Evolutionary conservation across 2,888 invertebrate genomes (phyloP).

Genomic region (Sphaeridia pumilis): DNA sequence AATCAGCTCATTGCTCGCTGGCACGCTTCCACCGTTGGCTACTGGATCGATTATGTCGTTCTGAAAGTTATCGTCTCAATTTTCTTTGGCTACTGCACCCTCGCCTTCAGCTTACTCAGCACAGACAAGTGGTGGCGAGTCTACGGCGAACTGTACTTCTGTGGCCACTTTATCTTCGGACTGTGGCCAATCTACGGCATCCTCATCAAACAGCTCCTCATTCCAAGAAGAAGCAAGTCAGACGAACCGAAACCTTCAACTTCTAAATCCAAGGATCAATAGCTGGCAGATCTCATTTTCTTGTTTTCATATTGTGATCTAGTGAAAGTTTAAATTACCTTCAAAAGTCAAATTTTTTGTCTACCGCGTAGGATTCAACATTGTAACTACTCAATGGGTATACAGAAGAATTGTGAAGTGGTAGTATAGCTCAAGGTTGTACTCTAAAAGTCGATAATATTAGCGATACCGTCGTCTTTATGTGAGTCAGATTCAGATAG

Average conservation of each 20-base stretch:
- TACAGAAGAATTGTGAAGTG: no score
- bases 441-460: no score
- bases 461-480: no score
- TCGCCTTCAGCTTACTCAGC: constrained; percentile 60
- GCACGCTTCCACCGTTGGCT: constrained; percentile 32
- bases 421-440: no score
- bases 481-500: no score
- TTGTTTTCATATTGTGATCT: no score
- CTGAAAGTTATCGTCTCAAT: constrained; percentile 62
- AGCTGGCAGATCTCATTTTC: no score
- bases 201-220: constrained; percentile 38
- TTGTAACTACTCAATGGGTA: no score
- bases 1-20: constrained; percentile 45
- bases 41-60: constrained; percentile 40
- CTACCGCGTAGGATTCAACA: background rate
- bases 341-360: background rate
- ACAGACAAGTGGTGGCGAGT: constrained; percentile 56
- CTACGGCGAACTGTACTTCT: constrained; percentile 53
- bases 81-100: constrained; percentile 71
- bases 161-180: constrained; percentile 55
- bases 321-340: no score
- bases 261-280: constrained; percentile 2
- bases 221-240: background rate
- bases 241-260: constrained; percentile 11
- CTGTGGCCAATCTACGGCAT: constrained; percentile 50